Conservation (phyloP, 2,113 vertebrate species). For the Marmota flaviventris region DNA sequence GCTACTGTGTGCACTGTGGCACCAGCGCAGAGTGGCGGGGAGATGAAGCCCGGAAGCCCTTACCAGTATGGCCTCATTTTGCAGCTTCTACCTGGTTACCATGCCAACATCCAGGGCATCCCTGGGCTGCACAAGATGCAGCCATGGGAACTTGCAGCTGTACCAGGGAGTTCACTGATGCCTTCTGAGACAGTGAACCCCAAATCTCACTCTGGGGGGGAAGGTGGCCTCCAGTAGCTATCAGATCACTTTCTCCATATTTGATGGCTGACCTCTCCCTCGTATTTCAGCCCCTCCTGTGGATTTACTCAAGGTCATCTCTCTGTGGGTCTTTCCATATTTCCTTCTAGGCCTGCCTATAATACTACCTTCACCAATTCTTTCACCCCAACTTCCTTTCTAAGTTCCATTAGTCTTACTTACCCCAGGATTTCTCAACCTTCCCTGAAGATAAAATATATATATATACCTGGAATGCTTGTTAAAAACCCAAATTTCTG, state of each 20-base stretch:
- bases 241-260: not conserved
- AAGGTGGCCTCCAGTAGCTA: not conserved
- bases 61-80: not conserved
- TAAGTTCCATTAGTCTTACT: not conserved
- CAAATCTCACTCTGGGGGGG: not conserved
- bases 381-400: not conserved
- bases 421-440: not conserved
- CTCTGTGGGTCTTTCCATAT: not conserved
- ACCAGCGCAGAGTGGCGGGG: not conserved
- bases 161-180: not conserved
- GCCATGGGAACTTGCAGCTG: not conserved
- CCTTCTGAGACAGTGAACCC: not conserved
- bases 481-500: not conserved
- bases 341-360: not conserved
- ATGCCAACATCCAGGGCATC: not conserved
- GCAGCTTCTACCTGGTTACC: not conserved
- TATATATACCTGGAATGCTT: not conserved
- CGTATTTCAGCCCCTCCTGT: not conserved
- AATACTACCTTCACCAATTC: not conserved
- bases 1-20: not conserved
- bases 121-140: too few species aligned
- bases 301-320: not conserved
- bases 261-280: not conserved
- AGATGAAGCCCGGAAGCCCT: fast-evolving
- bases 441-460: not conserved